These are phyloP conservation scores for Paramuricea clavata DNA, from an alignment of 92 coral and sea anemone genomes.

Conservation along the genomic window DNA sequence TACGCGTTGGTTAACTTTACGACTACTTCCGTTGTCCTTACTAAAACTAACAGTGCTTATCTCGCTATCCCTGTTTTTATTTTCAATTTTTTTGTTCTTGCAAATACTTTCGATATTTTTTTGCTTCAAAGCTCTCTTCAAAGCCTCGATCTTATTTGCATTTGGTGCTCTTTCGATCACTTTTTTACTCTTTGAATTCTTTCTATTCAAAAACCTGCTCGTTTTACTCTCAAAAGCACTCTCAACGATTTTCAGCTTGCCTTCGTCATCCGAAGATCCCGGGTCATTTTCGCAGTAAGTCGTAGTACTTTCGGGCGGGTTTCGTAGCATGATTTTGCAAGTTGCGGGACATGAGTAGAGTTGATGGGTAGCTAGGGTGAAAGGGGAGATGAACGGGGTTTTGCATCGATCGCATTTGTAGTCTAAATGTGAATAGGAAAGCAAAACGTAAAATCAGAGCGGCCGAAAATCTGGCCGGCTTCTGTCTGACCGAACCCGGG, in stretches of 20 bases:
- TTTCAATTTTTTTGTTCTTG: no score
- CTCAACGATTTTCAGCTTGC: slow-evolving; percentile 30
- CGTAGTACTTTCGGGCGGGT: background rate
- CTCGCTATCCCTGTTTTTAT: no score
- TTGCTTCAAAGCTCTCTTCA: no score
- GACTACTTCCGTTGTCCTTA: no score
- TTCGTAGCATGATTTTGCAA: background rate
- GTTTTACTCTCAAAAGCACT: background rate
- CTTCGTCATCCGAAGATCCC: slow-evolving; percentile 23
- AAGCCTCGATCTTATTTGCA: no score
- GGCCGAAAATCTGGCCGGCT: no score
- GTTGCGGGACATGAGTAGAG: slow-evolving; percentile 6
- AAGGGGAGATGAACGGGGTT: background rate
- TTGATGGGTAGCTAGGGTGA: slow-evolving; percentile 28
- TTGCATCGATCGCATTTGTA: slow-evolving; percentile 2
- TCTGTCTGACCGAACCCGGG: no score
- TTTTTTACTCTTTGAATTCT: background rate
- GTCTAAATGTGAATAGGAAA: background rate
- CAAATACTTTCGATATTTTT: no score
- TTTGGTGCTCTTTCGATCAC: no score
- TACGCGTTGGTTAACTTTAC: no score
- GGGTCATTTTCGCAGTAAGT: background rate
- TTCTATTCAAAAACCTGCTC: background rate
- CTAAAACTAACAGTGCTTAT: no score
- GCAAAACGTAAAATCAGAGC: slow-evolving; percentile 1